phyloP scores from a whole-genome alignment of 2,888 invertebrate species.

The Calliscelio sp. region DNA sequence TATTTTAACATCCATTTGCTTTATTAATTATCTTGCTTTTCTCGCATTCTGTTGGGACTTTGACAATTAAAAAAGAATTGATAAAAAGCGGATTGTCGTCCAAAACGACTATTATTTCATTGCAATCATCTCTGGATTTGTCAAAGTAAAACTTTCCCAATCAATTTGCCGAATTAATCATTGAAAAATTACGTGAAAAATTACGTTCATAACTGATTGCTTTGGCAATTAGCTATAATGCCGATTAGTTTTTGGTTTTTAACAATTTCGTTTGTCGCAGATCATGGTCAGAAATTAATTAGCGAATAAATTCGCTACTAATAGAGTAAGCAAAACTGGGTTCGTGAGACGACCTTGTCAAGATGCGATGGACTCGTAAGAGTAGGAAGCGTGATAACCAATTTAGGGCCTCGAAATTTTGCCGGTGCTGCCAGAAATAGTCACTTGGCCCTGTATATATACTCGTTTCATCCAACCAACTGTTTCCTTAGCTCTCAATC shows the following conservation, averaged over 20 bases:
- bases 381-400: constrained; percentile 82
- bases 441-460: constrained; percentile 65
- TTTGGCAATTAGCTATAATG: background rate
- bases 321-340: background rate
- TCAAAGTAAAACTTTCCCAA: background rate
- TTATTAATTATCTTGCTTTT: too few species aligned
- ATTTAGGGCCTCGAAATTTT: constrained; percentile 84
- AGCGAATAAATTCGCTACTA: background rate
- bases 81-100: too few species aligned
- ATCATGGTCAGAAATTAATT: background rate
- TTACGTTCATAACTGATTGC: background rate
- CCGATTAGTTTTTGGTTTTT: background rate
- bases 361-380: constrained; percentile 78
- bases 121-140: background rate
- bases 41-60: too few species aligned
- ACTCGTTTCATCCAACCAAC: constrained; percentile 51
- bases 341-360: constrained; percentile 80
- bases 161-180: background rate
- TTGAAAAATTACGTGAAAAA: background rate
- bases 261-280: background rate
- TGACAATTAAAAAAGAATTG: too few species aligned
- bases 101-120: too few species aligned
- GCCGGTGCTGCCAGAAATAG: constrained; percentile 84
- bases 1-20: too few species aligned
- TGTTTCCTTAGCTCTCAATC: constrained; percentile 65